Base-by-base conservation (phyloP, 2,888 invertebrate species). In the Acholoe squamosa region DNA sequence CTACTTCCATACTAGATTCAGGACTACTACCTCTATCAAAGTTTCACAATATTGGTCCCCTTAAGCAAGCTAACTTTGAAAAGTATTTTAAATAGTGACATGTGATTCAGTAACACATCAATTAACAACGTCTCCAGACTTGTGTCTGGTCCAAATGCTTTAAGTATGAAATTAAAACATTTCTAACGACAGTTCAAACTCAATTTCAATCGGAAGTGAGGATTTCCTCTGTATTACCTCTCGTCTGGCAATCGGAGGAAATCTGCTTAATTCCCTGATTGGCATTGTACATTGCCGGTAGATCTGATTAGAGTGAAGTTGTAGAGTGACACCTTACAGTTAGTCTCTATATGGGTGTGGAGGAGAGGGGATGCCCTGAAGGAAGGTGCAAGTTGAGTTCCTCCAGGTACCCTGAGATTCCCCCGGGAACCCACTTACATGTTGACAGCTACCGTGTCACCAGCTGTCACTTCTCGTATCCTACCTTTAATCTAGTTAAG, bases 391-490 rank as follows among this genome's bases (percentile, higher is more conserved):
- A n/a, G n/a, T 61, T 7, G 61, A 61, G n/a, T 7, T 43, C 10
- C 43, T 43, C 43, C 3, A 7, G 43, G 43, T 3, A 43, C 43
- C 43, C 10, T 43, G 10, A 7, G 5, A n/a, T 61, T n/a, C 61
- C 61, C 61, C 61, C n/a, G 3, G 61, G 19, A 10, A 19, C 54
- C 54, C 12, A 19, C 54, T 54, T 61, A 3, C 12, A 61, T n/a
- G 61, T 3, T 43, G 43, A 43, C 61, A 61, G 61, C 22, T 19
- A n/a, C 1, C 61, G 14, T n/a, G 61, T 7, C 14, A 61, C 19
- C 61, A 61, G 61, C 61, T 61, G 61, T 61, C 61, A 61, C n/a
- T 61, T n/a, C n/a, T 19, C 12, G 61, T 61, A 61, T 61, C 61
- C n/a, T 3, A 19, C n/a, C 12, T 3, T 61, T 61, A 61, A 61